Base-by-base conservation (phyloP, 2,888 invertebrate genomes). In the Thymelicus sylvestris region DNA sequence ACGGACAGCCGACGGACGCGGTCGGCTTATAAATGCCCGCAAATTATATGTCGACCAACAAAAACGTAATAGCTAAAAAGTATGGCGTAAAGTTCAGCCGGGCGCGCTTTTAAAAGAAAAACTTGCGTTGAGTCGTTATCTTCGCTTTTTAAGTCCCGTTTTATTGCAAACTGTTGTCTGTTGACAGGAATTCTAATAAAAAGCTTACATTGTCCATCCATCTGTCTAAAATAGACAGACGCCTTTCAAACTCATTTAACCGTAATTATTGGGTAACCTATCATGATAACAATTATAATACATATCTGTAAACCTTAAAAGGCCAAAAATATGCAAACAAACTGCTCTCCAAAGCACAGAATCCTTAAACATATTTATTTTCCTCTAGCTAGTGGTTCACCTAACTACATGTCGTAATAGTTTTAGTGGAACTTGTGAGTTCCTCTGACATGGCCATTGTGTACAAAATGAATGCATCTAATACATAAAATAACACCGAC, bases 1-100 rank as follows among this genome's bases (percentile, higher is more conserved):
- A 70, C 61, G 66, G 66, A 39, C 66, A 70, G 70, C 71, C 39
- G 55, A 15, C 55, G 15, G 72, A 75, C 68, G 79, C 77, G 78
- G 80, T 82, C 80, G 79, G 78, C 63, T 55, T 69, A 39, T 19
- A 39, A 64, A 64, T 80, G 76, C 78, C 78, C 73, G 80, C 84
- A 84, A 86, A 88, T 88, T 86, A 86, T 81, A 76, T 80, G 84
- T 88, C 87, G 84, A 84, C 84, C 78, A 86, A 87, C 80, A 79
- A 80, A 83, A 82, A 80, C 83, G n/a, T 59, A 59, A 59, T 13
- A 83, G 75, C 73, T 55, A 24, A 55, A 55, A 55, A 24, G 55
- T 24, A 55, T 24, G 55, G 12, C 24, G 55, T 55, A 24, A 55
- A 74, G 12, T 59, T n/a, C n/a, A 31, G 15, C 24, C 4, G 12